These are phyloP conservation scores for Yoshiicerus persimilis DNA, from an alignment of 1,140 invertebrate species.

Conservation along the genomic window DNA sequence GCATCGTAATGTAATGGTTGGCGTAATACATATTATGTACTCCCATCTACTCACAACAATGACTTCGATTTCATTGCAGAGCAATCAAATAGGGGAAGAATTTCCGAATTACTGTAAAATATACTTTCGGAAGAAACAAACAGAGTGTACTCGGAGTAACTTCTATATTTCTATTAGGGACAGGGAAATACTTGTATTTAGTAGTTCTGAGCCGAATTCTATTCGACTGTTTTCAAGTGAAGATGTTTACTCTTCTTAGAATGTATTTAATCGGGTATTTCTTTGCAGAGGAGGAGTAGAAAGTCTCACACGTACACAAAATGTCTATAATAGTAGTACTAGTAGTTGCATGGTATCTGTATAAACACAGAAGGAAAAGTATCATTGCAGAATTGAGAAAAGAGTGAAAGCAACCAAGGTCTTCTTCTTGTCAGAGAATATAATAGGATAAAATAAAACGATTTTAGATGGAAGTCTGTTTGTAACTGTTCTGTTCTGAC, in stretches of 20 bases:
- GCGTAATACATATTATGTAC: background rate
- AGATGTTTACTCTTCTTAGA: background rate
- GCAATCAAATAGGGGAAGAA: background rate
- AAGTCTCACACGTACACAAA: background rate
- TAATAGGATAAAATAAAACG: constrained; percentile 18
- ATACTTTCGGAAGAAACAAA: background rate
- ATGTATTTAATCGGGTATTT: background rate
- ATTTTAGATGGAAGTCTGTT: background rate
- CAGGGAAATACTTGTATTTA: background rate
- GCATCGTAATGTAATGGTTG: background rate
- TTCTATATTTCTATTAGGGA: background rate
- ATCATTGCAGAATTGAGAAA: background rate
- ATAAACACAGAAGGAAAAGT: background rate
- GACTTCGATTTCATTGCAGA: background rate
- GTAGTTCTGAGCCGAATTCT: background rate
- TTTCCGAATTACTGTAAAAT: background rate
- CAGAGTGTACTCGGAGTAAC: too few relatives aligned
- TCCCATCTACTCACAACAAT: background rate
- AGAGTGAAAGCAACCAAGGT: background rate
- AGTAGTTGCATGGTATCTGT: background rate
- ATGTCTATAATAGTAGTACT: background rate
- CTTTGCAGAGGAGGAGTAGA: background rate
- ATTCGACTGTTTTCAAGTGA: background rate
- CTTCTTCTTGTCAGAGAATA: background rate
- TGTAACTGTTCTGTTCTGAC: background rate